Percentiles rank a stretch among this genome's conserved stretches.
Evolutionary conservation across 2,797 vertebrate genomes (phyloP).

Genomic region (Benthosema pterotum): DNA sequence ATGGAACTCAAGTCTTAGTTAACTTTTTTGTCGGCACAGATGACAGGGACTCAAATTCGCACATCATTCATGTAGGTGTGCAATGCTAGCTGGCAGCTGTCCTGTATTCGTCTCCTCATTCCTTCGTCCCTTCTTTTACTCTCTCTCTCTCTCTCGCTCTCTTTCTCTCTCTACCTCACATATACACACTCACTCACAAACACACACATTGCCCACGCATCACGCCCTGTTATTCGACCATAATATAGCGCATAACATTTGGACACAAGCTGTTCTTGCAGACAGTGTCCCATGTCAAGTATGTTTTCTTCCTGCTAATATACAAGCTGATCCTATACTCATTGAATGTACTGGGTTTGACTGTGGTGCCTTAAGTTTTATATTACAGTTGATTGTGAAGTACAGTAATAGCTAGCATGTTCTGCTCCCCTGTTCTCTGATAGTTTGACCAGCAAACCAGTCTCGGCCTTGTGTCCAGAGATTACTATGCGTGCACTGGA

Average conservation of each 20-base stretch:
- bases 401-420: constrained; percentile 32
- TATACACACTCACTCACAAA: neutral
- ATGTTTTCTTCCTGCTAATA: neutral
- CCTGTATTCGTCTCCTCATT: neutral
- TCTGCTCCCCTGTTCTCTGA: constrained; percentile 37
- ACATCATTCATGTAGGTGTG: constrained; percentile 94
- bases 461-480: constrained; percentile 90
- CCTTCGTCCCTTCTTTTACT: neutral
- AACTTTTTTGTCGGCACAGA: constrained; percentile 93
- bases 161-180: neutral
- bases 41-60: constrained; percentile 88
- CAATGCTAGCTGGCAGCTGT: constrained; percentile 15
- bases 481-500: constrained; percentile 90
- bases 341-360: neutral
- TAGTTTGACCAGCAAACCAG: constrained; percentile 92
- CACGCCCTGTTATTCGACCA: neutral
- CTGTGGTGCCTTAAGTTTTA: constrained; percentile 3
- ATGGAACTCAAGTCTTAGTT: constrained; percentile 89
- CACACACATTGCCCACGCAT: neutral
- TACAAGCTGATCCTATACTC: neutral
- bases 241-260: neutral
- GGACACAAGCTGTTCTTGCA: neutral
- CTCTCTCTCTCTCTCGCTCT: neutral
- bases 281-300: no score
- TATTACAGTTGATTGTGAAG: constrained; percentile 25